A percentile compares a stretch with the other conserved stretches of the same genome.
These are phyloP conservation scores for Acanthopagrus latus DNA, from an alignment of 2,797 vertebrate genomes.

Conservation along the genomic window DNA sequence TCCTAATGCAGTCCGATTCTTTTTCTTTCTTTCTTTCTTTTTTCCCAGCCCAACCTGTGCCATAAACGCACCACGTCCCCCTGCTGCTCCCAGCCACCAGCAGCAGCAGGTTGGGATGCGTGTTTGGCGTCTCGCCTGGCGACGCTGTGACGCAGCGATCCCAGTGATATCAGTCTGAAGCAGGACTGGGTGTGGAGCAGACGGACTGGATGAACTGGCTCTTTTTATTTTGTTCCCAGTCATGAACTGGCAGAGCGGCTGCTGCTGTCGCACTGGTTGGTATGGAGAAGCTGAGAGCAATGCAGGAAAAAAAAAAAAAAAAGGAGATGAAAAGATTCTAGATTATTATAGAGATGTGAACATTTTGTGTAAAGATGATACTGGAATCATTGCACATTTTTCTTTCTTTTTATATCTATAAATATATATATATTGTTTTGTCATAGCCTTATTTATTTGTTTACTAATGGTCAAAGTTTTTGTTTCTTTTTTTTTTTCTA, in stretches of 20 bases:
- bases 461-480: constrained; percentile 73
- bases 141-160: background rate
- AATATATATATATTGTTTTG: constrained; percentile 79
- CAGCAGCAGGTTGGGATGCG: background rate
- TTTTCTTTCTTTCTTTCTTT: background rate
- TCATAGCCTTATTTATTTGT: constrained; percentile 86
- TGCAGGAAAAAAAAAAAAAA: constrained; percentile 36
- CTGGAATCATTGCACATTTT: constrained; percentile 83
- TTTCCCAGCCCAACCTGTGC: constrained; percentile 13
- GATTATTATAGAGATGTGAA: constrained; percentile 76
- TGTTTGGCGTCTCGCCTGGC: background rate
- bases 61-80: constrained; percentile 33
- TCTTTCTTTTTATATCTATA: constrained; percentile 62
- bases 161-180: background rate
- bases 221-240: background rate
- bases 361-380: constrained; percentile 78
- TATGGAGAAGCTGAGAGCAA: constrained; percentile 32
- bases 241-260: constrained; percentile 26
- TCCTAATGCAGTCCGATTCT: background rate
- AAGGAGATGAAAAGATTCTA: constrained; percentile 48
- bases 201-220: background rate
- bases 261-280: constrained; percentile 30
- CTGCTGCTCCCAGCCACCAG: background rate
- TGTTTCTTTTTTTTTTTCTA: constrained; percentile 49
- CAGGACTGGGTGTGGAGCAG: background rate